A percentile compares a stretch with the other conserved stretches of the same genome.
phyloP scores from a whole-genome alignment of 2,113 vertebrate genomes.

The Phalacrocorax brasilianus region DNA sequence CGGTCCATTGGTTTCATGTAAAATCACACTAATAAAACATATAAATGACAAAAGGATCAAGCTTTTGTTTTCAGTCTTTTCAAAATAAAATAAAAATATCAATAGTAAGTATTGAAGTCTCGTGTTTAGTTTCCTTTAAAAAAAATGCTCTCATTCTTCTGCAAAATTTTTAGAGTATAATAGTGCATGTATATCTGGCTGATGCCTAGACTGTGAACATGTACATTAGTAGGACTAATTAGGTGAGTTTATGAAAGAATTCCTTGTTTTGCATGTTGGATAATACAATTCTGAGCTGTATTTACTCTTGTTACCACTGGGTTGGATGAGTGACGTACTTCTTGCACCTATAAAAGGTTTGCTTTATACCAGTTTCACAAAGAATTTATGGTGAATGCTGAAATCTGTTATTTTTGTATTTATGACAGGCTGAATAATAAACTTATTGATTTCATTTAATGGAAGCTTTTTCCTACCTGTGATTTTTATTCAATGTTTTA shows the following conservation, averaged over 20 bases:
- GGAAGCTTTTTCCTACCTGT: not conserved
- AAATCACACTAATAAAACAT: not conserved
- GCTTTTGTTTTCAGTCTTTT: not conserved
- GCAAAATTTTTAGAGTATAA: not conserved
- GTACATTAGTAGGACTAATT: constrained; percentile 9
- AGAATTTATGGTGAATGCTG: not conserved
- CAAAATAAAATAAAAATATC: not conserved
- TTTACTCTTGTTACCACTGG: constrained; percentile 31
- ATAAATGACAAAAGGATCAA: not conserved
- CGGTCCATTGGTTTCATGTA: not conserved
- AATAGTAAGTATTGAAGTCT: not conserved
- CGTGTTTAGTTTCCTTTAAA: not conserved
- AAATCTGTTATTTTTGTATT: not conserved
- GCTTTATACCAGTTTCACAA: not conserved
- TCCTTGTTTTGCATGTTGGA: constrained; percentile 31
- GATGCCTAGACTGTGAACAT: not conserved
- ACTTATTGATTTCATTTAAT: not conserved
- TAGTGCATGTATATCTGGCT: not conserved
- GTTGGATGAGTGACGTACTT: constrained; percentile 5
- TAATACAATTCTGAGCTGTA: constrained; percentile 26
- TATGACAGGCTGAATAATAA: not conserved
- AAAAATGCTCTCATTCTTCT: not conserved
- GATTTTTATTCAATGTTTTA: not conserved
- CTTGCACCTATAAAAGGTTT: constrained; percentile 29
- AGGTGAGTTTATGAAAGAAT: constrained; percentile 30